Evolutionary conservation across 1,140 invertebrate genomes (phyloP).

Genomic region (Chrysomallon squamiferum): DNA sequence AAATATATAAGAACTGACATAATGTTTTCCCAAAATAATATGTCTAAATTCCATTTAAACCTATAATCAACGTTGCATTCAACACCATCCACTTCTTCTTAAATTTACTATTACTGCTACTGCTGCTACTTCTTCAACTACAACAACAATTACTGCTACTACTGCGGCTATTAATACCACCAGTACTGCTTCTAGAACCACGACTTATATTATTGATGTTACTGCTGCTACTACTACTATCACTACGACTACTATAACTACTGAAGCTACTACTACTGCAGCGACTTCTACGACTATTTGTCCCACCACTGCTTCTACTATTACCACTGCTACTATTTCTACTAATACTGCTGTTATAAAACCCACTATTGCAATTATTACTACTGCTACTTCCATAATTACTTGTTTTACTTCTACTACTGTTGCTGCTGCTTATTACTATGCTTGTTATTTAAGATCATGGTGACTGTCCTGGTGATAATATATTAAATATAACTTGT

Average conservation of each 20-base stretch:
- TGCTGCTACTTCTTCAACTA: not conserved
- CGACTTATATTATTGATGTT: not conserved
- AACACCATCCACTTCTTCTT: not conserved
- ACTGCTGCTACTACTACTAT: conserved; percentile 5
- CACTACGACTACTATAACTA: not conserved
- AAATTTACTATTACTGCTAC: conserved; percentile 7
- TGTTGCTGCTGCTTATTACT: not conserved
- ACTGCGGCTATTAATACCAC: not conserved
- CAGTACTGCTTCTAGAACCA: conserved; percentile 1
- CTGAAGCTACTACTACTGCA: not conserved
- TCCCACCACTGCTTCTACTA: not conserved
- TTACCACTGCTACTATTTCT: not conserved
- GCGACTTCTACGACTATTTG: not conserved
- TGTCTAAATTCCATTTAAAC: not conserved
- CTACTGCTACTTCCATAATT: not conserved
- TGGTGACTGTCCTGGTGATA: too few relatives aligned
- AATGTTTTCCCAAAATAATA: not conserved
- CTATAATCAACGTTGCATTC: not conserved
- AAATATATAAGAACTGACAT: not conserved
- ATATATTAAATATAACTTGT: too few relatives aligned
- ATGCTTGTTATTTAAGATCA: too few relatives aligned
- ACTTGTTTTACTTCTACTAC: not conserved
- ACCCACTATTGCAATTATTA: not conserved
- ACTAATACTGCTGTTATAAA: not conserved
- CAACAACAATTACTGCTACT: not conserved